Conservation (phyloP, 2,888 invertebrate species). For the Trypoxylon attenuatum region DNA sequence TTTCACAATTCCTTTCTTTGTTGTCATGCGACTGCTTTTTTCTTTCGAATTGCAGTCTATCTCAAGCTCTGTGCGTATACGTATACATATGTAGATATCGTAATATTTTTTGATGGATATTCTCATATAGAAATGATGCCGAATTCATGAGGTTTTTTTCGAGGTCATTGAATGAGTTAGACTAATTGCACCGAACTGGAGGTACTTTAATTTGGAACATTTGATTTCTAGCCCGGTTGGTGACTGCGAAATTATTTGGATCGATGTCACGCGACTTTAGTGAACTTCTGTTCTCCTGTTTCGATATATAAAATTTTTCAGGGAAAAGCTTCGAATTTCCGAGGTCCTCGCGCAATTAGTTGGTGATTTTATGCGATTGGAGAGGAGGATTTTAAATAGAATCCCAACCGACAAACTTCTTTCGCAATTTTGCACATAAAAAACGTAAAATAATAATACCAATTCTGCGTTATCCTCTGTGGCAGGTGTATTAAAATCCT, state of each 20-base stretch:
- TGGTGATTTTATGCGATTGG: too few species aligned
- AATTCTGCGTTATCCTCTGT: too few species aligned
- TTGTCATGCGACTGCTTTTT: too few species aligned
- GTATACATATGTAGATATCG: too few species aligned
- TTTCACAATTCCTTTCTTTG: too few species aligned
- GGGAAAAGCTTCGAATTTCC: slow-evolving; percentile 78
- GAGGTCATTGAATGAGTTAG: background rate
- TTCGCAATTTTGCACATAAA: too few species aligned
- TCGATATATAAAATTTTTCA: slow-evolving; percentile 79
- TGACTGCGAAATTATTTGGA: slow-evolving; percentile 62
- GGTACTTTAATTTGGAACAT: slow-evolving; percentile 1
- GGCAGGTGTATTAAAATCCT: too few species aligned
- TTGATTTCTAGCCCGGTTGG: slow-evolving; percentile 6
- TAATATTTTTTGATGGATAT: background rate
- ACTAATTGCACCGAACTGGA: background rate
- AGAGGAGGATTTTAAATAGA: too few species aligned
- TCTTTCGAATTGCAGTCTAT: too few species aligned
- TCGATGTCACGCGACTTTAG: slow-evolving; percentile 61
- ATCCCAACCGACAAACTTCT: too few species aligned
- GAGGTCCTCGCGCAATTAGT: slow-evolving; percentile 66
- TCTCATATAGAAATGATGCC: background rate
- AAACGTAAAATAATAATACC: too few species aligned
- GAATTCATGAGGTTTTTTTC: too few species aligned
- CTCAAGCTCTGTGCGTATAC: background rate
- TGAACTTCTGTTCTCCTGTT: slow-evolving; percentile 75